A percentile compares a stretch with the other conserved stretches of the same genome.
Conservation (phyloP, 2,888 invertebrate genomes). For the Sminthurides aquaticus region DNA sequence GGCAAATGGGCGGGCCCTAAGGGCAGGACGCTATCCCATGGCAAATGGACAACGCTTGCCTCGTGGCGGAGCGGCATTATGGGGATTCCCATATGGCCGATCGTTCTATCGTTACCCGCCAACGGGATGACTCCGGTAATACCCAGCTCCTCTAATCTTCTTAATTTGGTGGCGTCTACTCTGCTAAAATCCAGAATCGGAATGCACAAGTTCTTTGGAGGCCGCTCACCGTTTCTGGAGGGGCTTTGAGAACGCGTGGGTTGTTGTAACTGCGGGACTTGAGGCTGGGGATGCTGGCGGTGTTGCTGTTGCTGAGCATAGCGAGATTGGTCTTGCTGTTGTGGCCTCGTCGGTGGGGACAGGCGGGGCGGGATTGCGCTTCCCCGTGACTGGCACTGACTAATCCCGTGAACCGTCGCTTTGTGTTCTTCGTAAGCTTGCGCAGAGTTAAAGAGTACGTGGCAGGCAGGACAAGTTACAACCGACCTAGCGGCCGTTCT, state of each 20-base stretch:
- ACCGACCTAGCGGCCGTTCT: background rate
- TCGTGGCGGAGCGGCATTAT: conserved; percentile 26
- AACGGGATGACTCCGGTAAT: conserved; percentile 34
- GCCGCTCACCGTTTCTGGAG: background rate
- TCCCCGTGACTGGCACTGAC: background rate
- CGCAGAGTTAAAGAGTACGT: conserved; percentile 16
- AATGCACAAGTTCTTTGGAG: conserved; percentile 24
- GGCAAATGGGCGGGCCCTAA: conserved; percentile 26
- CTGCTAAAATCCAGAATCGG: conserved; percentile 35
- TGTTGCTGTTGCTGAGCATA: conserved; percentile 1
- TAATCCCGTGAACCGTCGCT: conserved; percentile 18
- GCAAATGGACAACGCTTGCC: conserved; percentile 9
- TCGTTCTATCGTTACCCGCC: conserved; percentile 23
- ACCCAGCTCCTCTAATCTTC: conserved; percentile 34
- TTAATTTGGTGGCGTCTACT: conserved; percentile 28
- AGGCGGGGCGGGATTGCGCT: background rate
- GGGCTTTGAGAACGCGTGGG: conserved; percentile 6
- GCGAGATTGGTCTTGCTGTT: background rate
- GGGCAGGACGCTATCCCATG: conserved; percentile 33
- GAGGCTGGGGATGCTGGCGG: conserved; percentile 3
- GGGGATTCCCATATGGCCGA: conserved; percentile 30
- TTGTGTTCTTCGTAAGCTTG: conserved; percentile 32
- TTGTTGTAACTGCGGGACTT: conserved; percentile 9
- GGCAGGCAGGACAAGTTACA: conserved; percentile 20
- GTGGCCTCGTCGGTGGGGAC: background rate